A percentile compares a stretch with the other conserved stretches of the same genome.
Conservation (phyloP, 2,888 invertebrate genomes). For the Lasius platythorax region DNA sequence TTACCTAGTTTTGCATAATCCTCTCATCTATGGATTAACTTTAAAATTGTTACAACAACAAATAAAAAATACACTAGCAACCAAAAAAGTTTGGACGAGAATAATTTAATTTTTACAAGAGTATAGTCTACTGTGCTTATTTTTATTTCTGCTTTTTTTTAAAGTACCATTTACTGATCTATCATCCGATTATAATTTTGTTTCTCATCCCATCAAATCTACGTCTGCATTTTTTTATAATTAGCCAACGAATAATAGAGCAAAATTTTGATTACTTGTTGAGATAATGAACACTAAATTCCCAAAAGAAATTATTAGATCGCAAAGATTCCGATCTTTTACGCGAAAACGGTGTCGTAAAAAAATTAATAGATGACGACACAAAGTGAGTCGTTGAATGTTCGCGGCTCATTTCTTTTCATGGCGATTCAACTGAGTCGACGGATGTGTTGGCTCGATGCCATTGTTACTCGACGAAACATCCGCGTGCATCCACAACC, state of each 20-base stretch:
- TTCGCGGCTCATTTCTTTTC: constrained; percentile 67
- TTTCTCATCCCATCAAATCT: not conserved
- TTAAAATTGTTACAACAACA: not conserved
- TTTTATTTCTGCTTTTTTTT: not conserved
- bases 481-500: constrained; percentile 70
- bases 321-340: constrained; percentile 16
- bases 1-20: not conserved
- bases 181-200: not conserved
- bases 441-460: constrained; percentile 76
- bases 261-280: not conserved
- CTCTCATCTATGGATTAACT: not conserved
- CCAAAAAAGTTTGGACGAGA: no score
- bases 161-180: not conserved
- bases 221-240: not conserved
- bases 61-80: not conserved
- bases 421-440: constrained; percentile 64
- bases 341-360: constrained; percentile 30
- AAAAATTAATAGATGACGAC: constrained; percentile 23
- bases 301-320: no score
- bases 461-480: constrained; percentile 76
- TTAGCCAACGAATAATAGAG: not conserved
- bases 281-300: not conserved
- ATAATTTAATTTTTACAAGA: constrained; percentile 3
- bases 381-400: constrained; percentile 56
- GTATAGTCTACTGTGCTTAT: not conserved